Evolutionary conservation across 2,888 invertebrate species (phyloP).

Genomic region (Phortica magna): DNA sequence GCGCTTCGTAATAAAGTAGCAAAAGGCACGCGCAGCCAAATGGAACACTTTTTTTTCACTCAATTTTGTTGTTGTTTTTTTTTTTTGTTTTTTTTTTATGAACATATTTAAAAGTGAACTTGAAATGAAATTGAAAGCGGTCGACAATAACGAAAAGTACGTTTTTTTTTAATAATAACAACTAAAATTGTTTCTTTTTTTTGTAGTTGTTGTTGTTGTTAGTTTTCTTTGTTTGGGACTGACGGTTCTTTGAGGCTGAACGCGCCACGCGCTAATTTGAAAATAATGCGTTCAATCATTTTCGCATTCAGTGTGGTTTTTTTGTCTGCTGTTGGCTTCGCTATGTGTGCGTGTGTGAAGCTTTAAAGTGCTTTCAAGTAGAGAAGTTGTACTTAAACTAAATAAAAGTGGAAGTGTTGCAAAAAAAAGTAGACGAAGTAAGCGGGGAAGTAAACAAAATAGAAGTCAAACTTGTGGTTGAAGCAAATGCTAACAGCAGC

Average conservation of each 20-base stretch:
- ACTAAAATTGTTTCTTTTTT: neutral
- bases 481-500: neutral
- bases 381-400: neutral
- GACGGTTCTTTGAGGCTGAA: slow-evolving; percentile 31
- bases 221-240: neutral
- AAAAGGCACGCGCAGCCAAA: slow-evolving; percentile 58
- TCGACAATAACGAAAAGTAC: slow-evolving; percentile 37
- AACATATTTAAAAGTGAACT: slow-evolving; percentile 58
- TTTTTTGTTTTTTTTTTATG: slow-evolving; percentile 34
- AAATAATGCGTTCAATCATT: slow-evolving; percentile 74
- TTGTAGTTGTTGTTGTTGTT: neutral
- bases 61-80: too few relatives aligned
- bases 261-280: slow-evolving; percentile 70
- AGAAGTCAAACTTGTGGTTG: neutral
- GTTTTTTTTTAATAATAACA: slow-evolving; percentile 9
- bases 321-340: neutral
- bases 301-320: slow-evolving; percentile 53
- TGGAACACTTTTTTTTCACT: slow-evolving; percentile 66
- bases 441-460: neutral
- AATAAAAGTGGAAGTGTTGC: neutral
- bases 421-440: neutral
- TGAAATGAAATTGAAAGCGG: slow-evolving; percentile 67
- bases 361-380: neutral
- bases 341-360: neutral
- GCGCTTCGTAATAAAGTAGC: slow-evolving; percentile 65